Percentiles rank a stretch among this genome's conserved stretches.
Conservation (phyloP, 2,888 invertebrate genomes). For the Nemotelus nigrinus region DNA sequence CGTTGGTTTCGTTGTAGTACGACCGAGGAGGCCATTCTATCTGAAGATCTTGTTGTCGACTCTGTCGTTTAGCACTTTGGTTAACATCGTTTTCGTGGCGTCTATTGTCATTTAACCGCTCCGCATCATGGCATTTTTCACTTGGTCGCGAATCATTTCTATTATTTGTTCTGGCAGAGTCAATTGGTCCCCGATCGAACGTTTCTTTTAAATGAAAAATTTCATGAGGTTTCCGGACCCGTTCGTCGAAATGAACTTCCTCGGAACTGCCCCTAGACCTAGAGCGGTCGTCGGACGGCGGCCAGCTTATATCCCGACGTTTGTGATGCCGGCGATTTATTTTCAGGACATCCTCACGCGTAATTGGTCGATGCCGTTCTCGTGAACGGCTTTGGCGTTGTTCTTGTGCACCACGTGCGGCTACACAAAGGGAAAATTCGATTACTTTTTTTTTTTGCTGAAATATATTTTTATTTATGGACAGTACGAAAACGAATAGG, state of each 20-base stretch:
- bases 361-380: slow-evolving; percentile 57
- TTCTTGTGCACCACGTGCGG: neutral
- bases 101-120: neutral
- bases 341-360: slow-evolving; percentile 63
- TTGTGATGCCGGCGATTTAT: slow-evolving; percentile 62
- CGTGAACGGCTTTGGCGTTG: slow-evolving; percentile 60
- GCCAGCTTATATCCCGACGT: slow-evolving; percentile 62
- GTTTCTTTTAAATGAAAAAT: slow-evolving; percentile 60
- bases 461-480: too few relatives aligned
- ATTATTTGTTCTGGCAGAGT: slow-evolving; percentile 32
- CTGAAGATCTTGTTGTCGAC: neutral
- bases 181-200: slow-evolving; percentile 56
- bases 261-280: slow-evolving; percentile 55
- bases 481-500: neutral
- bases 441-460: slow-evolving; percentile 6
- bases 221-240: slow-evolving; percentile 57
- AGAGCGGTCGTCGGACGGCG: slow-evolving; percentile 51
- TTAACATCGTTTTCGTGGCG: slow-evolving; percentile 6
- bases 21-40: slow-evolving; percentile 39
- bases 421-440: slow-evolving; percentile 25
- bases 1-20: neutral
- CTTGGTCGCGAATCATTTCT: slow-evolving; percentile 39
- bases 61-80: slow-evolving; percentile 37
- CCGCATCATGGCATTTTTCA: neutral
- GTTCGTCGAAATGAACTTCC: slow-evolving; percentile 57